A percentile compares a stretch with the other conserved stretches of the same genome.
Evolutionary conservation across 2,797 vertebrate species (phyloP).

Genomic region (Sebastes matsubarae): DNA sequence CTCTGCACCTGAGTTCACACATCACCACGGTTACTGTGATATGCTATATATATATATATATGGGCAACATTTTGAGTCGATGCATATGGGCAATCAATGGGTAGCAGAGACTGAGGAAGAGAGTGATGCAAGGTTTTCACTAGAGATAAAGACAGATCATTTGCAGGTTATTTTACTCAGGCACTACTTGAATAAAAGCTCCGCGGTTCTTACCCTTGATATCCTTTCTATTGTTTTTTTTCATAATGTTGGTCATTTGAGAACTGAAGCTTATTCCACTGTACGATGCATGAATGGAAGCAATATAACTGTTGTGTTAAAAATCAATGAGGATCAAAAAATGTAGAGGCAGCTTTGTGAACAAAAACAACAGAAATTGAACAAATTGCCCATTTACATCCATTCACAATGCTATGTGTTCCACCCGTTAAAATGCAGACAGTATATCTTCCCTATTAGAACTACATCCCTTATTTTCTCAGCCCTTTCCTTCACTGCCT

Average conservation of each 20-base stretch:
- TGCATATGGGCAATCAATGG: slow-evolving; percentile 5
- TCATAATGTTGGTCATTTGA: not conserved
- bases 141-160: not conserved
- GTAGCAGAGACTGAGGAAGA: not conserved
- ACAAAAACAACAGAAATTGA: not conserved
- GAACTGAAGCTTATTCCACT: slow-evolving; percentile 28
- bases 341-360: not conserved
- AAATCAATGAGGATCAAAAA: not conserved
- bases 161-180: too few species aligned
- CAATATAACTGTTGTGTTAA: not conserved
- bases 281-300: not conserved
- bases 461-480: not conserved
- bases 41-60: slow-evolving; percentile 4
- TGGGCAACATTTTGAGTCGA: not conserved
- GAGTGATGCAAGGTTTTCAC: not conserved
- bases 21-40: slow-evolving; percentile 25
- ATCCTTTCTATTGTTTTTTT: not conserved
- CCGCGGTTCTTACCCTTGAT: not conserved
- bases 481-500: not conserved
- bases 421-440: not conserved
- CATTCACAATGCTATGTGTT: slow-evolving; percentile 10
- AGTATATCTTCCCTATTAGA: not conserved
- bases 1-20: slow-evolving; percentile 70
- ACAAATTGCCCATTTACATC: slow-evolving; percentile 20
- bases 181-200: too few species aligned